Base-by-base conservation (phyloP, 2,797 vertebrate genomes). In the Enoplosus armatus region DNA sequence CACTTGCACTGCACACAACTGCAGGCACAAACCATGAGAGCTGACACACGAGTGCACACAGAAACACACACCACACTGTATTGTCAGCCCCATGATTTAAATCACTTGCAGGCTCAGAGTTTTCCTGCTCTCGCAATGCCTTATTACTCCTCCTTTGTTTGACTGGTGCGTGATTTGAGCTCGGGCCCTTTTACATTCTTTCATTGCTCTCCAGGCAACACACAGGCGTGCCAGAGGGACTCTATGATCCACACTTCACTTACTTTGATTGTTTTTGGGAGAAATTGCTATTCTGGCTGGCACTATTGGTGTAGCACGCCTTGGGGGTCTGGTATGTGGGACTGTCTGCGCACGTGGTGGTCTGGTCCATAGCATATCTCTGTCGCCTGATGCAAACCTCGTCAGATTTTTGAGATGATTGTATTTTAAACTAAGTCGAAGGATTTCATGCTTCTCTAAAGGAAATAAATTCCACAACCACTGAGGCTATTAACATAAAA, bases 191-290 rank as follows among this genome's bases (percentile, higher is more conserved):
- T 72, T 63, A 78, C 72, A 65, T 91, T 86, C 72, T 87, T 90
- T 90, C 77, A 91, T 91, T 83, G 64, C 77, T 69, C 69, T 82
- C 67, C 80, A 86, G 85, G 85, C 83, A 71, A 89, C 87, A 87
- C 79, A 76, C 47, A 62, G 75, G 45, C 71, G 6, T 72, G 83
- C 85, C 88, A 90, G 76, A 80, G 69, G 41, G 79, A 82, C 79
- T 82, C 85, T 69, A 74, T 82, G 79, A 90, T 82, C 91, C 75
- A 76, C 86, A 89, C 89, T 85, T 82, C 75, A 86, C 87, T 81
- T 76, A 63, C 81, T 92, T 89, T 90, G 83, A 90, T 90, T 90
- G 88, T 88, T 90, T 90, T 87, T 77, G 77, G 77, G 87, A 86
- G 79, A 87, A 91, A 88, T 76, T 85, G 70, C 80, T 50, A 55